Evolutionary conservation across 1,140 invertebrate genomes (phyloP).

Genomic region (Meloidogyne floridensis): DNA sequence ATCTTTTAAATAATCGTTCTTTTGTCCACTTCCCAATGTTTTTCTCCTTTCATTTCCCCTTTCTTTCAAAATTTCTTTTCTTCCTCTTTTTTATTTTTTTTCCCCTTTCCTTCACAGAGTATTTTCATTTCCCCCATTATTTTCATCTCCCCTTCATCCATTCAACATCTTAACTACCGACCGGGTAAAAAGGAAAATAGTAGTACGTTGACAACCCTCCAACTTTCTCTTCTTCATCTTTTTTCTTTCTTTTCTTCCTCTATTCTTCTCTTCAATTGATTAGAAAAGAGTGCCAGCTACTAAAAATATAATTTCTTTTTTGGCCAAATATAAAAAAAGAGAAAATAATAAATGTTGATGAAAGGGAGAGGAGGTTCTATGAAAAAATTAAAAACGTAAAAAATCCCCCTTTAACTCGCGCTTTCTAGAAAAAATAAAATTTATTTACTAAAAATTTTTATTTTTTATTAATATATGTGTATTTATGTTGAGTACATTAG

Average conservation of each 20-base stretch:
- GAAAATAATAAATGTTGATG: not conserved
- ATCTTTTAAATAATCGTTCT: too few relatives aligned
- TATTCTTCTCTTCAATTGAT: constrained; percentile 1
- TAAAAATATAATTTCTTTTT: not conserved
- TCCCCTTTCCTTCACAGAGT: not conserved
- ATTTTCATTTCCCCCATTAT: not conserved
- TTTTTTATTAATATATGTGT: too few relatives aligned
- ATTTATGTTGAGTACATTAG: too few relatives aligned
- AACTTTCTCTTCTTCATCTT: constrained; percentile 7
- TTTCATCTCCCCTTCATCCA: not conserved
- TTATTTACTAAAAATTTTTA: too few relatives aligned
- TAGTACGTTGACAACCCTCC: not conserved
- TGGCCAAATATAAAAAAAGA: not conserved
- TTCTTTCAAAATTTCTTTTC: not conserved
- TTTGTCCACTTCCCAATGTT: not conserved
- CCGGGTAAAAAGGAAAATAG: not conserved
- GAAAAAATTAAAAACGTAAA: too few relatives aligned
- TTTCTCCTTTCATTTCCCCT: not conserved
- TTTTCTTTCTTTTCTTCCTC: constrained; percentile 6
- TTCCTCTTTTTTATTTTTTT: not conserved
- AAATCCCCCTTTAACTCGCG: too few relatives aligned
- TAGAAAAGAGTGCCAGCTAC: not conserved
- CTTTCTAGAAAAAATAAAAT: too few relatives aligned
- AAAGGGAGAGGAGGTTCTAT: not conserved
- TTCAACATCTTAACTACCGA: not conserved